Evolutionary conservation across 2,888 invertebrate species (phyloP).

Genomic region (Hydriomena furcata): DNA sequence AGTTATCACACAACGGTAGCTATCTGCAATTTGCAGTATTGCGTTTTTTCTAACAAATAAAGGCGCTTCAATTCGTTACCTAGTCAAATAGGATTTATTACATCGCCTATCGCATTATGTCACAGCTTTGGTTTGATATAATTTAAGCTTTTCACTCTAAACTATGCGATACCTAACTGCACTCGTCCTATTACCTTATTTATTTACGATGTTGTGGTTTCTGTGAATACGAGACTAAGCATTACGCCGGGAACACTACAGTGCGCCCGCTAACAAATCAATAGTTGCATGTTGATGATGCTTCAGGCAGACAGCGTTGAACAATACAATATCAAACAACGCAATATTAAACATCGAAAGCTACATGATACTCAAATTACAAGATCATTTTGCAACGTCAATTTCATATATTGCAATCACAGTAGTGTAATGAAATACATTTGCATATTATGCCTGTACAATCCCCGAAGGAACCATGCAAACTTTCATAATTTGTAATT

Average conservation of each 20-base stretch:
- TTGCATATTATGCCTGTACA: slow-evolving; percentile 25
- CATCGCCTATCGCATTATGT: too few relatives aligned
- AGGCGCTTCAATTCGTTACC: too few relatives aligned
- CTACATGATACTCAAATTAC: slow-evolving; percentile 21
- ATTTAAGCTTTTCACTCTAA: too few relatives aligned
- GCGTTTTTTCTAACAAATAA: too few relatives aligned
- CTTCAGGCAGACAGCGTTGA: slow-evolving; percentile 35
- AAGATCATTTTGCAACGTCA: slow-evolving; percentile 16
- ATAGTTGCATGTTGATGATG: slow-evolving; percentile 51
- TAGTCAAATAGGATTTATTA: too few relatives aligned
- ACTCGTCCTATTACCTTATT: too few relatives aligned
- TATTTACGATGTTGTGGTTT: too few relatives aligned
- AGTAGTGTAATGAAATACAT: slow-evolving; percentile 27
- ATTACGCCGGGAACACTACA: slow-evolving; percentile 16
- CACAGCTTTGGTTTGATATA: too few relatives aligned
- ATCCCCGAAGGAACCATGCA: slow-evolving; percentile 27
- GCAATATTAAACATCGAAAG: too few relatives aligned
- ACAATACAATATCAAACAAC: slow-evolving; percentile 43
- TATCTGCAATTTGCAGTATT: too few relatives aligned
- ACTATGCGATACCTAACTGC: too few relatives aligned
- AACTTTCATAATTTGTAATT: slow-evolving; percentile 32
- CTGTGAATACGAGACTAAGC: slow-evolving; percentile 2
- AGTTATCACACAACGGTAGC: neutral
- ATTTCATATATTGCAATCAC: slow-evolving; percentile 29
- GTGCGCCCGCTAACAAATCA: slow-evolving; percentile 46